These are phyloP conservation scores for Reticulitermes lucifugus DNA, from an alignment of 2,888 invertebrate species.

Conservation along the genomic window DNA sequence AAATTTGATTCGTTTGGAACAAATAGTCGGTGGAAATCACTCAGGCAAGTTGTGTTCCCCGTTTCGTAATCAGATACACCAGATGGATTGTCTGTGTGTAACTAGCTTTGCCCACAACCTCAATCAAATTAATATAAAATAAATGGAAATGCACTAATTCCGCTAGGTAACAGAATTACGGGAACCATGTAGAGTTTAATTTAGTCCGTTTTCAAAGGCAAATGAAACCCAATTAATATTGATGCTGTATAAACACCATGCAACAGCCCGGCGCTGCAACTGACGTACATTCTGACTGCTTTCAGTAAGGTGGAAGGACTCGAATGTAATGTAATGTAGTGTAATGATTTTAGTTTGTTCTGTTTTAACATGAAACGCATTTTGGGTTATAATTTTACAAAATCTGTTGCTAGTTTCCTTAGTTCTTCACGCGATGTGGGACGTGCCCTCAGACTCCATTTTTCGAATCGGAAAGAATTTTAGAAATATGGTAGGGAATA, in stretches of 20 bases:
- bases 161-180: constrained; percentile 27
- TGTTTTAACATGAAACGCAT: too few species aligned
- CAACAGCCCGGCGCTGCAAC: not conserved
- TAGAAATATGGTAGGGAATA: too few species aligned
- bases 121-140: constrained; percentile 32
- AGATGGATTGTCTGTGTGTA: not conserved
- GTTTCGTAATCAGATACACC: not conserved
- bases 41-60: not conserved
- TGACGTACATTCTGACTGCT: too few species aligned
- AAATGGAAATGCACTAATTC: constrained; percentile 30
- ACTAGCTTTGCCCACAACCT: not conserved
- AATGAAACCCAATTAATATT: constrained; percentile 32
- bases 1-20: not conserved
- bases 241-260: not conserved
- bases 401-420: too few species aligned
- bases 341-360: too few species aligned
- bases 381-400: too few species aligned
- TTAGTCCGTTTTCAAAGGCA: constrained; percentile 27
- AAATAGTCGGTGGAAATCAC: not conserved
- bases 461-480: too few species aligned
- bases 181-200: constrained; percentile 23
- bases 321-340: too few species aligned
- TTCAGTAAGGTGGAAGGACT: too few species aligned
- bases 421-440: too few species aligned
- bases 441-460: too few species aligned